phyloP scores from a whole-genome alignment of 2,888 invertebrate species.

The Pharmacophagus antenor region DNA sequence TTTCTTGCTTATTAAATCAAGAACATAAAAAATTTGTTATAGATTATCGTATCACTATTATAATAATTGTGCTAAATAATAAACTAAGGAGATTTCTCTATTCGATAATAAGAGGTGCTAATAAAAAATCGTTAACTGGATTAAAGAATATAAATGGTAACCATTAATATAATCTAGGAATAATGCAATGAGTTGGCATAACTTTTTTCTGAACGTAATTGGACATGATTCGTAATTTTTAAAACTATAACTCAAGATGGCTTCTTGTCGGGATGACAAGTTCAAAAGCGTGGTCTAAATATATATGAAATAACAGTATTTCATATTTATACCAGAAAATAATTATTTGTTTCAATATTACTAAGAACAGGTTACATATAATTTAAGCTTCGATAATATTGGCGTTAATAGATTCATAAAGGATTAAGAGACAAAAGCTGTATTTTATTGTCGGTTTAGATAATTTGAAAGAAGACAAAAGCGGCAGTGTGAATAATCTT shows the following conservation, averaged over 20 bases:
- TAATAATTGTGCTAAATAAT: slow-evolving; percentile 27
- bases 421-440: neutral
- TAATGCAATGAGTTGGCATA: too few relatives aligned
- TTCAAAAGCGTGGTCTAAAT: too few relatives aligned
- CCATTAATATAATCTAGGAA: neutral
- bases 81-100: neutral
- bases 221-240: too few relatives aligned
- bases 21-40: slow-evolving; percentile 2
- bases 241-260: too few relatives aligned
- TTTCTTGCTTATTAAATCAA: too few relatives aligned
- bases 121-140: slow-evolving; percentile 19
- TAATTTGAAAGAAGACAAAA: neutral
- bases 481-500: too few relatives aligned
- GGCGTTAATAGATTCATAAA: neutral
- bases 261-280: too few relatives aligned
- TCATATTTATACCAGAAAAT: too few relatives aligned
- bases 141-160: slow-evolving; percentile 20
- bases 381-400: neutral
- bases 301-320: too few relatives aligned
- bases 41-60: slow-evolving; percentile 6
- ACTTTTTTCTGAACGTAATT: too few relatives aligned
- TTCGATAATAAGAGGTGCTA: neutral
- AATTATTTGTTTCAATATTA: neutral
- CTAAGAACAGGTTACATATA: neutral
- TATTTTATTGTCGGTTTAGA: neutral